Base-by-base conservation (phyloP, 2,888 invertebrate species). In the Pollenia amentaria region DNA sequence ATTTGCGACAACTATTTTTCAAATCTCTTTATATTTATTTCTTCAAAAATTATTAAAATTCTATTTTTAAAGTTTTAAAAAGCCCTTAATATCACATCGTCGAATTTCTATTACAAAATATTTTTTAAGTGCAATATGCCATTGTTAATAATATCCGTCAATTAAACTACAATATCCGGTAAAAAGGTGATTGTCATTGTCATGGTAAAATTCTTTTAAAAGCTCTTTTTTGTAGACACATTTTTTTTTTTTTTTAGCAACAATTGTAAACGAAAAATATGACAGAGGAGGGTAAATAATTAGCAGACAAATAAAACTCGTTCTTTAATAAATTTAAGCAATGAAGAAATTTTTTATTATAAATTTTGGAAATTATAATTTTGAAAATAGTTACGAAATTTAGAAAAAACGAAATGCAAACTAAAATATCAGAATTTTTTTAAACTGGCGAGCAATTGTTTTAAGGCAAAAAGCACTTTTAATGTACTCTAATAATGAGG, bases 141-240 rank as follows among this genome's bases (percentile, higher is more conserved):
- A 76, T 75, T 76, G 72, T 84, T 73, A 75, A 83, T 67, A 80
- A 77, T 76, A 80, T 87, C 86, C 86, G 79, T 84, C 86, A 80
- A 84, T 84, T 73, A 87, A 87, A 80, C 72, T 76, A 42, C 80
- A 84, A 84, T 80, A 84, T 84, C 83, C 86, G 72, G 72, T 67
- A 67, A 60, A 72, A 76, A 76, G 79, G 83, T 83, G 83, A 86
- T 83, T 86, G 70, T 86, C 86, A 76, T 86, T 83, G 75, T 79
- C 82, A 83, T 75, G 64, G 62, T 46, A 83, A 72, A 79, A 60
- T 12, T 38, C 53, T 62, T 73, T 69, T 72, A 40, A 16, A 44
- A 16, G 48, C 16, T 65, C 3, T 62, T 77, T 46, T 40, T 42
- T 65, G 40, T 62, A 69, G 46, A 73, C 16, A 57, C 65, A 65